Percentiles rank a stretch among this genome's conserved stretches.
Conservation (phyloP, 2,113 vertebrate species). For the Myotis yumanensis region DNA sequence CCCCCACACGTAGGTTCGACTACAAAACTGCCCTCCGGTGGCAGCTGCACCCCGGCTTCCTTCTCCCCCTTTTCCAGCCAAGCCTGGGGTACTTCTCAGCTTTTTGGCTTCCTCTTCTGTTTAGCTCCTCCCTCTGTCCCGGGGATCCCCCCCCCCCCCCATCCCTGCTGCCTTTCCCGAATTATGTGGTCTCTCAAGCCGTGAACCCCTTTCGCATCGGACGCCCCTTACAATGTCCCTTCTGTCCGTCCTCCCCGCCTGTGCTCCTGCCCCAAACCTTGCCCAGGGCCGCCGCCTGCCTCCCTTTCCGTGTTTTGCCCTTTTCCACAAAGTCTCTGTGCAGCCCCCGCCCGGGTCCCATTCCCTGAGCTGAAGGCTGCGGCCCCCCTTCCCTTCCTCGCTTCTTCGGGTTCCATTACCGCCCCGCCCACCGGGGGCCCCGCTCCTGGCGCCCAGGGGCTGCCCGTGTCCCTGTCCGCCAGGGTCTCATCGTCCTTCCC, state of each 20-base stretch:
- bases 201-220: not conserved
- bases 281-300: not conserved
- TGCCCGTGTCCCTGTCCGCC: not conserved
- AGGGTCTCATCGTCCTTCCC: not conserved
- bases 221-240: not conserved
- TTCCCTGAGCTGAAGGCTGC: not conserved
- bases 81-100: conserved; percentile 36
- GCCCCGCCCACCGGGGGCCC: not conserved
- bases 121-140: conserved; percentile 65
- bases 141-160: conserved; percentile 38
- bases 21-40: conserved; percentile 43
- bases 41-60: conserved; percentile 50
- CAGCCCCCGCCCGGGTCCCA: not conserved
- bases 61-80: not conserved
- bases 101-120: conserved; percentile 55
- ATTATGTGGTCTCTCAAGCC: conserved; percentile 17
- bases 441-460: conserved; percentile 11
- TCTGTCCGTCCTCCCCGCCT: not conserved
- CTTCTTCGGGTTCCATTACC: conserved; percentile 32
- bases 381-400: not conserved
- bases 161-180: conserved; percentile 30
- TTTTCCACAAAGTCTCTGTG: not conserved
- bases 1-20: conserved; percentile 39
- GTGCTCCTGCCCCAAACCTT: not conserved
- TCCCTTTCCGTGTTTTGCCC: not conserved